Evolutionary conservation across 2,888 invertebrate genomes (phyloP), one percentile per base, ranked within the genome.

Genomic region (Drosophila tanythrix): DNA sequence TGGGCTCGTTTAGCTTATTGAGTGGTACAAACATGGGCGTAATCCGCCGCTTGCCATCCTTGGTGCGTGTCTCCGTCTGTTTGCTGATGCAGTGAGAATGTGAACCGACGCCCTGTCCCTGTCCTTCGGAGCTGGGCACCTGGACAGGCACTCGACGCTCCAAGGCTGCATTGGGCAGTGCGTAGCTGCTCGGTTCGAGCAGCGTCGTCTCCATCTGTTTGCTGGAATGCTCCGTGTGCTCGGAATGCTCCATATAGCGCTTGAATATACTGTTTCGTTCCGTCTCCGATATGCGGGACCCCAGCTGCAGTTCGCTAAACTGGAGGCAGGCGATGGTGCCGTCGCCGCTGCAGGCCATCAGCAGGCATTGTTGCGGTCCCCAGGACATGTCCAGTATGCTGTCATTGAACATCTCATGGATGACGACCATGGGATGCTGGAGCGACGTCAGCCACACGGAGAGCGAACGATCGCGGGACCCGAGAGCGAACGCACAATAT

Each of bases 391-490:
- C 99, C 73, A 99, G 94, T 18, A 99, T 96, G 76, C 99, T 98
- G 92, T 98, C 97, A 35, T 96, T 96, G 93, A 99, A 99, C 31
- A 99, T 94, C 87, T 99, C 98, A 92, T 98, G 97, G 31, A 99
- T 95, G 13, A 99, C 99, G 18, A 99, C 96, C 38, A 99, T 94
- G 0, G 99, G 99, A n/a, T 99, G 94, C 93, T 98, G 97, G 60
- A 98, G 94, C 0, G 97, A 97, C 1, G 99, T 99, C 91, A 98
- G 94, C 99, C 99, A 99, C n/a, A 99, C 97, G 57, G 98, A 98
- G 3, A 99, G 94, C 3, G 98, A 97, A 31, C 98, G 95, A 94
- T 99, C 99, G 4, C 99, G 94, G 1, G 99, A 98, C 2, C 99
- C 99, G 61, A 99, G 97, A 0, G 98, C 99, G 77, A 98, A 96